Conservation (phyloP, 1,140 invertebrate genomes). For the Drosophila fuyamai region DNA sequence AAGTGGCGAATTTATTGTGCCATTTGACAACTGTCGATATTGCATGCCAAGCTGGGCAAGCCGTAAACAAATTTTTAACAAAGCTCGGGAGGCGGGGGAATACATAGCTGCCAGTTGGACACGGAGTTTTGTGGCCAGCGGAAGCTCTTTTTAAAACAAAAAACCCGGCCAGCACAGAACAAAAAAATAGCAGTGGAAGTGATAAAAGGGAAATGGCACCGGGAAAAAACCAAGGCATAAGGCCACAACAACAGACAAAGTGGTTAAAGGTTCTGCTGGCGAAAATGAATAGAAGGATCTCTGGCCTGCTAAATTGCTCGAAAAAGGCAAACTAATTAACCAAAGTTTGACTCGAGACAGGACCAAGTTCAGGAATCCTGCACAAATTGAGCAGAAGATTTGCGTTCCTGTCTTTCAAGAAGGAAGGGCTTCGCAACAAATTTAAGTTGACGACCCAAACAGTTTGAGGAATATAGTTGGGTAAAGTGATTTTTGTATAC, state of each 20-base stretch:
- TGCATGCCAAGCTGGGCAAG: slow-evolving; percentile 42
- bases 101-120: slow-evolving; percentile 9
- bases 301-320: slow-evolving; percentile 58
- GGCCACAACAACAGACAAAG: slow-evolving; percentile 25
- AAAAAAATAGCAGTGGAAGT: slow-evolving; percentile 25
- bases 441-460: not conserved
- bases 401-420: slow-evolving; percentile 4
- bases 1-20: slow-evolving; percentile 71
- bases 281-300: slow-evolving; percentile 44
- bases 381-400: slow-evolving; percentile 68
- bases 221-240: slow-evolving; percentile 60
- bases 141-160: slow-evolving; percentile 65
- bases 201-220: slow-evolving; percentile 56
- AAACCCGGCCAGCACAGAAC: slow-evolving; percentile 24
- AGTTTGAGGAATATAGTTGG: not conserved
- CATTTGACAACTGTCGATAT: slow-evolving; percentile 69
- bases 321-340: slow-evolving; percentile 74
- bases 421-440: not conserved
- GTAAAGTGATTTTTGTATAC: not conserved
- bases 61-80: slow-evolving; percentile 65
- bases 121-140: slow-evolving; percentile 26
- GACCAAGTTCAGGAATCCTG: slow-evolving; percentile 15
- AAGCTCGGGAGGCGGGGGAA: not conserved
- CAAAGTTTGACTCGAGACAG: slow-evolving; percentile 34
- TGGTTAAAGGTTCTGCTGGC: slow-evolving; percentile 1